phyloP scores from a whole-genome alignment of 2,888 invertebrate genomes.

The Heliconius ethilla region DNA sequence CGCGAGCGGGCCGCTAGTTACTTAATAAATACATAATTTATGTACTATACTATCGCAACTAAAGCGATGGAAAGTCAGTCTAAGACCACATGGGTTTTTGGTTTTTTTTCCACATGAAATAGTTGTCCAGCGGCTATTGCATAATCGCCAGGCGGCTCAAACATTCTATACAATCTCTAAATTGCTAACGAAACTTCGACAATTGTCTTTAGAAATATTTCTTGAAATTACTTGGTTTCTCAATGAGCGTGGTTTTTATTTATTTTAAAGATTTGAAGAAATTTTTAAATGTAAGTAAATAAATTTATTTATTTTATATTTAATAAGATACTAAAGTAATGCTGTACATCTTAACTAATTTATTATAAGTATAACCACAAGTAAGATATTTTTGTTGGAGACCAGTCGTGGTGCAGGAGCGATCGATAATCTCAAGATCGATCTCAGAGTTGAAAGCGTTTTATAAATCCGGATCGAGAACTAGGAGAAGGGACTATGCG shows the following conservation, averaged over 20 bases:
- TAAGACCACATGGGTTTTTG: slow-evolving; percentile 53
- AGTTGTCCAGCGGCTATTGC: slow-evolving; percentile 44
- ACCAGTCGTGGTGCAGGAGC: no score
- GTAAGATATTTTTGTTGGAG: no score
- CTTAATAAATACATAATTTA: neutral
- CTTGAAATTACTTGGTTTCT: slow-evolving; percentile 21
- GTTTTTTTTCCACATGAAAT: slow-evolving; percentile 46
- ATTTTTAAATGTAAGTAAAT: neutral
- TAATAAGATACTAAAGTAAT: no score
- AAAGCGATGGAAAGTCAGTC: slow-evolving; percentile 9
- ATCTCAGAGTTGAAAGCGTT: no score
- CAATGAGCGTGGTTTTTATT: neutral
- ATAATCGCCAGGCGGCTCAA: slow-evolving; percentile 42
- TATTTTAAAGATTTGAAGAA: neutral
- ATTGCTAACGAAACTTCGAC: slow-evolving; percentile 34
- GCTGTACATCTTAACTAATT: no score
- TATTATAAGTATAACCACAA: no score
- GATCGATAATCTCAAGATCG: no score
- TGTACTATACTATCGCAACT: slow-evolving; percentile 11
- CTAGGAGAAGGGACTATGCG: no score
- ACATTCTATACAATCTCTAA: slow-evolving; percentile 39
- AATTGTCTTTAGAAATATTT: slow-evolving; percentile 35
- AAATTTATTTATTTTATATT: no score
- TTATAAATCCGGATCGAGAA: no score
- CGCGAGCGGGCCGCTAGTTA: no score